Evolutionary conservation across 2,113 vertebrate species (phyloP), one percentile per base, ranked within the genome.

Genomic region (Recurvirostra avosetta): DNA sequence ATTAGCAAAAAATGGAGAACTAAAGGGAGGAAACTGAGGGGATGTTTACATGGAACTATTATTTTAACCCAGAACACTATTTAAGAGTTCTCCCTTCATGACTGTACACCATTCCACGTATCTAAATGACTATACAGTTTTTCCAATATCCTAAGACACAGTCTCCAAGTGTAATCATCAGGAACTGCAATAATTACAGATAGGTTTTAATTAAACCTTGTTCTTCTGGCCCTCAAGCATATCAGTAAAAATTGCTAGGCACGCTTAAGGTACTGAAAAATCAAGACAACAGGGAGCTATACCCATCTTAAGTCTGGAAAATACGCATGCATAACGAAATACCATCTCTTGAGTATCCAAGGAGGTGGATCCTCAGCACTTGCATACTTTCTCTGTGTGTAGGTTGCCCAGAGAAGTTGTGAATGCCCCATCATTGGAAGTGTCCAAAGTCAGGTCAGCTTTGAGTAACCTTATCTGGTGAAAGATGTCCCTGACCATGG

Each of bases 1-100:
- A 66, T 10, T 38, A 96, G 94, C 61, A 88, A 94, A 77, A 96
- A 95, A 95, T 40, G 88, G 92, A 95, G 97, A 97, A 92, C 76
- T 78, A 70, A 81, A 96, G 88, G 58, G 59, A 95, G 73, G 77
- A 90, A 91, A 45, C 68, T 34, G 74, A 92, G 58, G 58, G 52
- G 80, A 89, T 94, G 84, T 90, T 97, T 92, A 94, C 86, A 92
- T 32, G 67, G 95, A 97, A 84, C 14, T 47, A 11, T 58, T 93
- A 52, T 85, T 93, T 88, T 59, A 97, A 89, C 67, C 52, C 92
- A 92, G 63, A 97, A 96, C 94, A 90, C 36, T 40, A 38, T 40
- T 66, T 82, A 75, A 59, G 36, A 88, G 58, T 71, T 65, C 43
- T 65, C 34, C n/a, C 43, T 78, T 75, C 13, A 30, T 18, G 53